Evolutionary conservation across 2,888 invertebrate genomes (phyloP), one percentile per base, ranked within the genome.

Genomic region (Apodemia zela): DNA sequence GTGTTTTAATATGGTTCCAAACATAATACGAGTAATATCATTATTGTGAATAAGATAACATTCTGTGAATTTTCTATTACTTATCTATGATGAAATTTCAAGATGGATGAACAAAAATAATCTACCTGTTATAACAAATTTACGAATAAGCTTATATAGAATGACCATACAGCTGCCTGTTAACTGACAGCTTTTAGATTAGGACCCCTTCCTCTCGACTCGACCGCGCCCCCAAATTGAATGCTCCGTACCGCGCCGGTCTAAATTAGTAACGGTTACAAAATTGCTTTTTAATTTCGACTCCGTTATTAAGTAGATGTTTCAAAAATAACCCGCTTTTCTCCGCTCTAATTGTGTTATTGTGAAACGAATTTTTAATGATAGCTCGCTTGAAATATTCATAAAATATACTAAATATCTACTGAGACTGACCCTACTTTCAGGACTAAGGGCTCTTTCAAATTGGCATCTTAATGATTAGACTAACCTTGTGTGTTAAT

Each of bases 161-260:
- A 38, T 38, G 38, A 38, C 73, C 71, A 72, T 81, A 74, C 89
- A 89, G 87, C 89, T 89, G 77, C 76, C 77, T 78, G 79, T 79
- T 78, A 84, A 83, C 87, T 87, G 89, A 87, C 89, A 89, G 88
- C 88, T 89, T 90, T 89, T 88, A 90, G 88, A 90, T 89, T 88
- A 86, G 86, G 81, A 78, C 79, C 80, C 80, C 81, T 75, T 72
- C 73, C 68, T 67, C 64, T 72, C 58, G 45, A n/a, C 58, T 57
- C 18, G 70, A 68, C 75, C 73, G 73, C 73, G 76, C 84, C 85
- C 84, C 85, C 83, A 84, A 88, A 88, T 86, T 84, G 87, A 86
- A 85, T 84, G 81, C 81, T 82, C 81, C 81, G 75, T 74, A 78
- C 81, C 79, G 82, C 80, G 80, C 81, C 80, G 79, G 77, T 76